Conservation (phyloP, 2,113 vertebrate genomes). For the Istiophorus platypterus region DNA sequence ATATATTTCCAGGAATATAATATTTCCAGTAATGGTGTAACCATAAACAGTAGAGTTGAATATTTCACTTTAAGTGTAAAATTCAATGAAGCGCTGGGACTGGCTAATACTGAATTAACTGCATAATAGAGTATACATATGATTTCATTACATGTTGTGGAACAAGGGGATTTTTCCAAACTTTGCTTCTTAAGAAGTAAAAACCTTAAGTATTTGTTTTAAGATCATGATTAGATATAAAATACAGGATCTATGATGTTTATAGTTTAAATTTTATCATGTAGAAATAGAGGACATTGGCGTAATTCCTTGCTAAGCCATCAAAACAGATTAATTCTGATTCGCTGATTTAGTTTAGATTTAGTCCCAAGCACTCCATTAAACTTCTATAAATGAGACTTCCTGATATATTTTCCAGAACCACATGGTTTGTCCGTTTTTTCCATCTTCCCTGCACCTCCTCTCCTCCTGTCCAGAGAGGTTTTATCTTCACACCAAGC, state of each 20-base stretch:
- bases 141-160: no score
- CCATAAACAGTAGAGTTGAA: no score
- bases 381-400: not conserved
- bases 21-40: no score
- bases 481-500: constrained; percentile 50
- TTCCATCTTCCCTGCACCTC: not conserved
- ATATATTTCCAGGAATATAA: not conserved
- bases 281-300: not conserved
- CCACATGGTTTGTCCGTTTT: not conserved
- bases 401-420: not conserved
- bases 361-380: not conserved
- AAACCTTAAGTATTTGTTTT: no score
- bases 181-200: no score
- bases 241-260: not conserved
- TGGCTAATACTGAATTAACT: no score
- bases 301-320: not conserved
- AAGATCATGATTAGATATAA: not conserved
- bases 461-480: constrained; percentile 23
- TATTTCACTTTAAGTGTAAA: no score
- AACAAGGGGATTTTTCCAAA: no score
- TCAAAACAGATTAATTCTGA: not conserved
- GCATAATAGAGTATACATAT: no score
- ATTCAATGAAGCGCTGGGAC: no score
- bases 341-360: not conserved
- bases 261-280: not conserved